phyloP scores from a whole-genome alignment of 2,888 invertebrate species.

The Eupithecia insigniata region DNA sequence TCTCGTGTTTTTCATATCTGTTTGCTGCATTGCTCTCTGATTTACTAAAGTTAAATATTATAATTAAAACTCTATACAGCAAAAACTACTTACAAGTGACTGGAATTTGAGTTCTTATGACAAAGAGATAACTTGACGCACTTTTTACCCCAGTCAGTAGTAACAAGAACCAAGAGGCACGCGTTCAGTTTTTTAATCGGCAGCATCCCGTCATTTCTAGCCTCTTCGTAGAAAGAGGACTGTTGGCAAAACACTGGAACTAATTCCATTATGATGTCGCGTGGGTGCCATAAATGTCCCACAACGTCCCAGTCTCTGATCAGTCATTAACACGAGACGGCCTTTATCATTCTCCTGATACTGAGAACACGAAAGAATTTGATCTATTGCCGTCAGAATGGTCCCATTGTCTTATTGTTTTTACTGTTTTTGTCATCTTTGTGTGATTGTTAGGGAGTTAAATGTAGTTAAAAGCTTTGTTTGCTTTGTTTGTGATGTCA shows the following conservation, averaged over 20 bases:
- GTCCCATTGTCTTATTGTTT: constrained; percentile 71
- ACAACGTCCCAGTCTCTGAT: constrained; percentile 73
- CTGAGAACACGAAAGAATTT: constrained; percentile 69
- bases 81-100: neutral
- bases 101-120: neutral
- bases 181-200: constrained; percentile 71
- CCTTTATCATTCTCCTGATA: constrained; percentile 65
- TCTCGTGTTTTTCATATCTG: neutral
- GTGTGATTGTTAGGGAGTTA: constrained; percentile 81
- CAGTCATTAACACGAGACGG: constrained; percentile 72
- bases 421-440: constrained; percentile 69
- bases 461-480: constrained; percentile 79
- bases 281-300: constrained; percentile 80
- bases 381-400: constrained; percentile 55
- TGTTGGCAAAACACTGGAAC: constrained; percentile 82
- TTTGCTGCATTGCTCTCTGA: neutral
- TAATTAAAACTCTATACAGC: neutral
- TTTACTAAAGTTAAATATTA: neutral
- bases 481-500: constrained; percentile 71
- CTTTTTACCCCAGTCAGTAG: constrained; percentile 44
- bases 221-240: constrained; percentile 71
- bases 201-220: constrained; percentile 60
- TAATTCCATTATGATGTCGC: constrained; percentile 81
- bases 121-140: constrained; percentile 21
- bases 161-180: constrained; percentile 64